phyloP scores from a whole-genome alignment of 2,888 invertebrate genomes.

The Caenorhabditis doughertyi region DNA sequence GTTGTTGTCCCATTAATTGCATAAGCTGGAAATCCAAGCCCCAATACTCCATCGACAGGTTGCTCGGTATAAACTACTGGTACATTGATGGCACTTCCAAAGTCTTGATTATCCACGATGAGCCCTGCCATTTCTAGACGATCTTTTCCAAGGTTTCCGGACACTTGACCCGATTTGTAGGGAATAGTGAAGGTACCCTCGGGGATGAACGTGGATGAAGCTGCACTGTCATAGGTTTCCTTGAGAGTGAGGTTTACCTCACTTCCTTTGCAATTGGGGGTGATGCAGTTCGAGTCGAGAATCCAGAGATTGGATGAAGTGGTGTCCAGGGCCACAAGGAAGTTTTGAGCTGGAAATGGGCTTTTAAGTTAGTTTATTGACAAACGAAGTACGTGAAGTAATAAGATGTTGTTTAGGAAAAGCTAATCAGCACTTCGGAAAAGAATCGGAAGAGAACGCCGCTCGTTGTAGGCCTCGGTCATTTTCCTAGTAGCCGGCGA shows the following conservation, averaged over 20 bases:
- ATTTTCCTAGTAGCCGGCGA: background rate
- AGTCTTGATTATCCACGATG: slow-evolving; percentile 67
- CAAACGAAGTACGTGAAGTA: too few relatives aligned
- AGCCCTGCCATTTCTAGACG: slow-evolving; percentile 70
- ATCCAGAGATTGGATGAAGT: slow-evolving; percentile 77
- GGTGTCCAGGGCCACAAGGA: slow-evolving; percentile 75
- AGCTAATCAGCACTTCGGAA: too few relatives aligned
- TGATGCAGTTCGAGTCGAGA: slow-evolving; percentile 71
- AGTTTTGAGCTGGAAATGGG: slow-evolving; percentile 64
- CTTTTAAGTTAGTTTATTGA: too few relatives aligned
- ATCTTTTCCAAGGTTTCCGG: slow-evolving; percentile 72
- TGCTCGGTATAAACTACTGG: slow-evolving; percentile 73
- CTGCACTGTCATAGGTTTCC: slow-evolving; percentile 72
- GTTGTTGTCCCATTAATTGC: slow-evolving; percentile 94
- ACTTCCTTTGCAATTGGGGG: slow-evolving; percentile 69
- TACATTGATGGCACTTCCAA: slow-evolving; percentile 69
- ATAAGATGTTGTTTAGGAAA: too few relatives aligned
- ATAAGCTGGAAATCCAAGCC: slow-evolving; percentile 84
- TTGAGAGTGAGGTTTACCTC: slow-evolving; percentile 65
- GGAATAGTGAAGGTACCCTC: slow-evolving; percentile 66
- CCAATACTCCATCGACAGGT: slow-evolving; percentile 77
- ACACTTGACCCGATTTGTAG: slow-evolving; percentile 73
- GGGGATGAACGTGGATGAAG: slow-evolving; percentile 50
- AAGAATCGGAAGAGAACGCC: too few relatives aligned
- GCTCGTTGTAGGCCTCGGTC: too few relatives aligned